Base-by-base conservation (phyloP, 2,113 vertebrate genomes). In the Scytalopus superciliaris region DNA sequence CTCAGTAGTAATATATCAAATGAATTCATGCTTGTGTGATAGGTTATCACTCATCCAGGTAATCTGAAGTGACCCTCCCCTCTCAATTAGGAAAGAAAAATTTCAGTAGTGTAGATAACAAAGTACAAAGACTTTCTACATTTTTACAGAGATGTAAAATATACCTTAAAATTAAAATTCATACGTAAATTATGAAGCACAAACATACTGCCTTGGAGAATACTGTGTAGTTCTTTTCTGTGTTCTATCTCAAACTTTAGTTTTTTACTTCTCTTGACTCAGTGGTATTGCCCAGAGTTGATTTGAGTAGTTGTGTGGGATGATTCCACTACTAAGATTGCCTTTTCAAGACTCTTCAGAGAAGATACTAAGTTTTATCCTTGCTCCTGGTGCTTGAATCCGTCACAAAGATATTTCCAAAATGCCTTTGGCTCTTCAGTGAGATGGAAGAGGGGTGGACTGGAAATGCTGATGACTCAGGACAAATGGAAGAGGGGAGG, bases 231-330 rank as follows among this genome's bases (percentile, higher is more conserved):
- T 5, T 53, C 14, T 85, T 59, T 27, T 84, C 22, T 45, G 7
- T 66, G 9, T 75, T 84, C 2, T 49, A 1, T 22, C 10, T 52
- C 82, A 30, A 37, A 9, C 15, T 53, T 57, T 12, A 1, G 59
- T 19, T 21, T 66, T 67, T 39, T 6, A 8, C 10, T 40, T 40
- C 55, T 1, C 2, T 80, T 79, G 8, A 25, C 52, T 77, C 18
- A 12, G 5, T 40, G 28, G 4, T 30, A 15, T 4, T 68, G 2
- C 7, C 12, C 55, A 68, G 40, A 60, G 1, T 12, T 18, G 2
- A 42, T 55, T 31, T 68, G 14, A 44, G 16, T 47, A 69, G 31
- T 10, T 39, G 19, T 52, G 21, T 55, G 37, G 39, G 9, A 3
- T 35, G 55, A 64, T 8, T 47, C 10, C 5, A 10, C 15, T 56